These are phyloP conservation scores for Bombus ignitus DNA, from an alignment of 1,140 invertebrate species.

Conservation along the genomic window DNA sequence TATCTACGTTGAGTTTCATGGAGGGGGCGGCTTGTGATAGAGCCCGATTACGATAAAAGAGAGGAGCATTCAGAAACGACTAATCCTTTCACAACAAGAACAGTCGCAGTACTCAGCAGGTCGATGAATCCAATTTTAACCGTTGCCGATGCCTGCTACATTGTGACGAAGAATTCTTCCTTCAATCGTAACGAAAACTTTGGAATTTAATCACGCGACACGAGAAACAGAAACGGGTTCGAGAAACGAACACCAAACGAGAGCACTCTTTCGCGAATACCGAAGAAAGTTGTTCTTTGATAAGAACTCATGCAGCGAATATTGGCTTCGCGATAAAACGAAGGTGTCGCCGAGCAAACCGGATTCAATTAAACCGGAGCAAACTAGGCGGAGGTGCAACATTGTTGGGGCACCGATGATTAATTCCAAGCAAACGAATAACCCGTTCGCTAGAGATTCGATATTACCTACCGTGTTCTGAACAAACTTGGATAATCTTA, in stretches of 20 bases:
- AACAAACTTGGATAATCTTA: not conserved
- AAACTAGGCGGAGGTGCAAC: not conserved
- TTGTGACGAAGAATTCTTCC: not conserved
- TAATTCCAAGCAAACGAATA: not conserved
- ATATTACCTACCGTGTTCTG: not conserved
- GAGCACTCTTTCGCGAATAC: not conserved
- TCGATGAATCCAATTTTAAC: slow-evolving; percentile 34
- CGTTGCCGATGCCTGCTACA: not conserved
- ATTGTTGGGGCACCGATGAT: not conserved
- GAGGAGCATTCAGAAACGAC: slow-evolving; percentile 49
- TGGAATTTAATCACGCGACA: not conserved
- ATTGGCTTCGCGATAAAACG: not conserved
- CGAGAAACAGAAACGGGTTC: not conserved
- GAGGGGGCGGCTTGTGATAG: slow-evolving; percentile 25
- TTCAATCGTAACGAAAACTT: not conserved
- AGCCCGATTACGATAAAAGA: slow-evolving; percentile 42
- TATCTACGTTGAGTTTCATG: slow-evolving; percentile 35
- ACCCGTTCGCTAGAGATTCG: not conserved
- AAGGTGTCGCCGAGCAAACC: not conserved
- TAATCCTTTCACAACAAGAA: slow-evolving; percentile 26
- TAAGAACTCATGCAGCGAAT: not conserved
- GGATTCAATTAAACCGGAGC: slow-evolving; percentile 13
- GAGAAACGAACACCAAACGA: not conserved
- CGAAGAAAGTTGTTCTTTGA: not conserved
- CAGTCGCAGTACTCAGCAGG: slow-evolving; percentile 9